Percentiles rank a stretch among this genome's conserved stretches.
Conservation (phyloP, 2,113 vertebrate genomes). For the Xiphophorus hellerii region DNA sequence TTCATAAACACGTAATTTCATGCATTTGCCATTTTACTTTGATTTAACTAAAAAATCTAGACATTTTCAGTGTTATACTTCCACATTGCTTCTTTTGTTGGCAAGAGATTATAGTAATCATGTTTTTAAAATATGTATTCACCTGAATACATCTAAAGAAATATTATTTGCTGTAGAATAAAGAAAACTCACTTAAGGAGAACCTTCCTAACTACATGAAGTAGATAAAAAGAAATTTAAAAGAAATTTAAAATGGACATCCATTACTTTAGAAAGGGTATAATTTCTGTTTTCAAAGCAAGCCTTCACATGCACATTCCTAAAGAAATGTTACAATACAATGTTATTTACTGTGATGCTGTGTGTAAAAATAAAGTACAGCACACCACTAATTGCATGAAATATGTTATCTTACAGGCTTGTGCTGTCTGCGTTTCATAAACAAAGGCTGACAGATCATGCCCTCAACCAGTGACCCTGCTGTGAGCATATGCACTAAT, state of each 20-base stretch:
- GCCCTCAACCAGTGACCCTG: conserved; percentile 79
- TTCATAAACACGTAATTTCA: too few species aligned
- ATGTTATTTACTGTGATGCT: conserved; percentile 32
- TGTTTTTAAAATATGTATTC: too few species aligned
- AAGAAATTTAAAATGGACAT: background rate
- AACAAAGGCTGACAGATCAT: conserved; percentile 82
- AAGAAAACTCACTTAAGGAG: too few species aligned
- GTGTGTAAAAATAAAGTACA: conserved; percentile 37
- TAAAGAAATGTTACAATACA: background rate
- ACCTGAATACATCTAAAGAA: too few species aligned
- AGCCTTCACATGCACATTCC: background rate
- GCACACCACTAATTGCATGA: conserved; percentile 74
- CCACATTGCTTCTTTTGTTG: too few species aligned
- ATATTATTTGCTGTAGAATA: too few species aligned
- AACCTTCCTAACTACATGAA: too few species aligned
- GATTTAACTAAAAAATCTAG: background rate
- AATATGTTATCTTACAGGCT: conserved; percentile 81
- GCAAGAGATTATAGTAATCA: too few species aligned
- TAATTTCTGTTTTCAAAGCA: background rate
- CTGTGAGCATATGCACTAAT: conserved; percentile 82
- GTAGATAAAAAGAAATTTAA: too few species aligned
- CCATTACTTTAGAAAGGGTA: background rate
- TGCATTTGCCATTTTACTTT: background rate
- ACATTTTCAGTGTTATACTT: too few species aligned
- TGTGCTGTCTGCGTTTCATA: conserved; percentile 75